Base-by-base conservation (phyloP, 1,140 invertebrate genomes). In the Lordiphosa stackelbergi region DNA sequence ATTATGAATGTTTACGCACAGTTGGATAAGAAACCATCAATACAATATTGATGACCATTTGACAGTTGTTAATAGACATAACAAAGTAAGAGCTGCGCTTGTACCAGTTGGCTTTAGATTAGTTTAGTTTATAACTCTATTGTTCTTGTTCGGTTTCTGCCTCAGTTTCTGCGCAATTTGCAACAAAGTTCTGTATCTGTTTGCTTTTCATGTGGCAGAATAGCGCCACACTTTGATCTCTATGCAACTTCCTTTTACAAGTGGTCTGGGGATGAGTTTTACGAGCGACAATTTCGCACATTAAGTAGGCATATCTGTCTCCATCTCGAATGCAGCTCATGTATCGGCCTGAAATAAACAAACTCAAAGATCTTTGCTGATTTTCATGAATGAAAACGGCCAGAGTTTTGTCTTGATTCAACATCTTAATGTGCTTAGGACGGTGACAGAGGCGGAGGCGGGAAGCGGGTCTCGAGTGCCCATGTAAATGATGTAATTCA, bases 401-500 rank as follows among this genome's bases (percentile, higher is more conserved):
- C 6, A 8, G 28, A 28, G 24, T 28, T 28, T 28, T 56, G 45
- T 57, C 42, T 19, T 19, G 19, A 24, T 24, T 24, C 22, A 24
- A 24, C 22, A 24, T 64, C 61, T 65, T 61, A 69, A 81, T 79
- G 64, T 65, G 65, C 64, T 74, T 73, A 60, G 37, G 43, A 48
- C 37, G 24, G 40, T 24, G 22, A 5, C 22, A 6, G 22, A 5
- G 22, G 22, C 22, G 22, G 22, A 4, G 22, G 22, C 22, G 22
- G 22, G 22, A 24, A 24, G 28, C 11, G 36, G 47, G 34, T 34
- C 16, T 31, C 48, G 58, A 38, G 37, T 53, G 65, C 19, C 34
- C 73, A 77, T 63, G 62, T 65, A 72, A 81, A 69, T 79, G 72
- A 61, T 75, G 75, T 81, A 81, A 81, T 81, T 70, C 63, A 81